Percentiles rank a stretch among this genome's conserved stretches.
phyloP scores from a whole-genome alignment of 1,140 invertebrate species.

The Adelges cooleyi region DNA sequence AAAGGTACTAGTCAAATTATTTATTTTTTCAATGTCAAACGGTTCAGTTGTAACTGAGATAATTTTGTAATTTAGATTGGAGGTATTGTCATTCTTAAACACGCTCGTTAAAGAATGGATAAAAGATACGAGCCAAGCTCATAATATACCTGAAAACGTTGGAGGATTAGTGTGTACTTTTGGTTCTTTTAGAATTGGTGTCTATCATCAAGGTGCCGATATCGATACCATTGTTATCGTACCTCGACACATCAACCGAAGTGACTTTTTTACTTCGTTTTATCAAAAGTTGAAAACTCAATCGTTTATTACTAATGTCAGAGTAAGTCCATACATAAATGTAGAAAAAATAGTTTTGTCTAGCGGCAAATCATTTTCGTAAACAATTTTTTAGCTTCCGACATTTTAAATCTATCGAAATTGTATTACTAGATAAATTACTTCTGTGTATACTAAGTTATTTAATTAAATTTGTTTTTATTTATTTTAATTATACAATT shows the following conservation, averaged over 20 bases:
- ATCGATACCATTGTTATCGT: slow-evolving; percentile 97
- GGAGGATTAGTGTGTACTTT: slow-evolving; percentile 99
- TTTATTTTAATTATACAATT: too few relatives aligned
- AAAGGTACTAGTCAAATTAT: too few relatives aligned
- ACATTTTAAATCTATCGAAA: slow-evolving; percentile 45
- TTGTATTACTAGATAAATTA: too few relatives aligned
- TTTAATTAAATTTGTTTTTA: too few relatives aligned
- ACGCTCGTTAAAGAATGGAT: slow-evolving; percentile 85
- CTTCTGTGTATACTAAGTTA: too few relatives aligned
- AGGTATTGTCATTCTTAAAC: slow-evolving; percentile 65
- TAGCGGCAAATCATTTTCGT: background rate
- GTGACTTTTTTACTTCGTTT: slow-evolving; percentile 92
- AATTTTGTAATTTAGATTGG: slow-evolving; percentile 54
- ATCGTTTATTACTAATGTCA: slow-evolving; percentile 69
- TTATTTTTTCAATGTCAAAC: too few relatives aligned
- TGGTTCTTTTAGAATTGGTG: slow-evolving; percentile 81
- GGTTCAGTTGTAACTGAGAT: background rate
- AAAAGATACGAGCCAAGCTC: slow-evolving; percentile 64
- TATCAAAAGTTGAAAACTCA: slow-evolving; percentile 80
- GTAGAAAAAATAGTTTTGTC: slow-evolving; percentile 31
- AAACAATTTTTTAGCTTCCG: too few relatives aligned
- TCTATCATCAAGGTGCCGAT: slow-evolving; percentile 94
- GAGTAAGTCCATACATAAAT: slow-evolving; percentile 43
- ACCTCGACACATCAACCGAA: slow-evolving; percentile 83
- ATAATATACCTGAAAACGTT: slow-evolving; percentile 81